Percentiles rank a stretch among this genome's conserved stretches.
phyloP scores from a whole-genome alignment of 2,888 invertebrate genomes.

The Scaptomyza cyrtandrae region DNA sequence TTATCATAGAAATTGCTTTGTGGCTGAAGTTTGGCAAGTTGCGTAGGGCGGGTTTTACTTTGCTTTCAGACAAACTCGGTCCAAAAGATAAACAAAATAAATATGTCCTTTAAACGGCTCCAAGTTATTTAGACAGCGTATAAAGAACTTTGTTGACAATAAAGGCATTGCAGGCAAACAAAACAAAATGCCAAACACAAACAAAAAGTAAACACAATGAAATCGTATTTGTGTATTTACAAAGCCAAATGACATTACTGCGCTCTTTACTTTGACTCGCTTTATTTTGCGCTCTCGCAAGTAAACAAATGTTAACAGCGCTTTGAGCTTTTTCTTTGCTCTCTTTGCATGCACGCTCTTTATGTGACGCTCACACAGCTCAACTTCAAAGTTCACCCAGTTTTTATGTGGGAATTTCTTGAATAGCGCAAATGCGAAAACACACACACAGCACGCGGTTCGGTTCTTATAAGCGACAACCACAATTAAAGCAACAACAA shows the following conservation, averaged over 20 bases:
- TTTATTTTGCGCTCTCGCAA: constrained; percentile 24
- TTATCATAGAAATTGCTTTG: constrained; percentile 24
- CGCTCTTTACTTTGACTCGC: constrained; percentile 13
- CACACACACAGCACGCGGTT: constrained; percentile 65
- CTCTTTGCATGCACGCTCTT: constrained; percentile 33
- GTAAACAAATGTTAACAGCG: constrained; percentile 55
- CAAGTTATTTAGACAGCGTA: constrained; percentile 59
- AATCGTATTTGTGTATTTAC: constrained; percentile 40
- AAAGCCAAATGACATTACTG: constrained; percentile 36
- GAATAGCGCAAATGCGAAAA: constrained; percentile 52
- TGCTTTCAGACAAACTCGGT: constrained; percentile 20
- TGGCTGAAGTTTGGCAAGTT: constrained; percentile 21
- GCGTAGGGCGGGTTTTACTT: constrained; percentile 3
- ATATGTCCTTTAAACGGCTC: constrained; percentile 37
- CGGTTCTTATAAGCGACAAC: constrained; percentile 38
- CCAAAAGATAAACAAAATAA: constrained; percentile 31
- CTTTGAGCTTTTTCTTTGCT: constrained; percentile 35
- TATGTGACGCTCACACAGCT: constrained; percentile 20
- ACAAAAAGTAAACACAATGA: constrained; percentile 35
- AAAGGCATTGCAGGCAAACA: constrained; percentile 64
- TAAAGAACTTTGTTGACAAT: constrained; percentile 72
- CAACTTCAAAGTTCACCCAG: constrained; percentile 70
- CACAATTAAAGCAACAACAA: constrained; percentile 29
- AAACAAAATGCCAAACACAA: constrained; percentile 68
- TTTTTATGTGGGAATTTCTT: constrained; percentile 52